phyloP scores from a whole-genome alignment of 2,113 vertebrate species.

The Ellobius talpinus region DNA sequence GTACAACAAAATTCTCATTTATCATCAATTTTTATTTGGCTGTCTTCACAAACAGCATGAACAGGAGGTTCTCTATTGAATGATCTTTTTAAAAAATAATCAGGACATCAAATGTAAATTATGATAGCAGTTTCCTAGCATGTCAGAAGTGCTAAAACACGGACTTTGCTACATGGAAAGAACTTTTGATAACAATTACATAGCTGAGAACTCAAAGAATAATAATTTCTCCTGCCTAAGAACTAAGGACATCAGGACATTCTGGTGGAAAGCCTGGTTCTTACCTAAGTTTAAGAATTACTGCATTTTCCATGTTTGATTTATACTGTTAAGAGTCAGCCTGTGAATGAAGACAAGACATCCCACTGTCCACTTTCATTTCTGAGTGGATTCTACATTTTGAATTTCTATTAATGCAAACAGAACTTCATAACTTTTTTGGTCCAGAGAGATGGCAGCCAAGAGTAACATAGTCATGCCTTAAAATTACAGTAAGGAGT shows the following conservation, averaged over 20 bases:
- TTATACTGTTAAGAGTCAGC: not conserved
- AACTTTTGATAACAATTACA: not conserved
- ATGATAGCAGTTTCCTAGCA: not conserved
- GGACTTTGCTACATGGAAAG: not conserved
- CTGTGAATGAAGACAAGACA: not conserved
- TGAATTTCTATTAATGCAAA: constrained; percentile 39
- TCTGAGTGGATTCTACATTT: constrained; percentile 42
- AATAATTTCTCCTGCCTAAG: not conserved
- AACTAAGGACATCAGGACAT: not conserved
- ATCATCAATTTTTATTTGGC: not conserved
- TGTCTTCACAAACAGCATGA: not conserved
- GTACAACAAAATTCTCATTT: not conserved
- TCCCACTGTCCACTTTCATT: not conserved
- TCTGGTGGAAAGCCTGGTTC: not conserved
- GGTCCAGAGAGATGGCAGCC: constrained; percentile 27
- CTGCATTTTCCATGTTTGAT: not conserved
- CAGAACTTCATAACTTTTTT: not conserved
- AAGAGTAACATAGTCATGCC: not conserved
- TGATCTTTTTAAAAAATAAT: not conserved
- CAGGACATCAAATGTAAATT: not conserved
- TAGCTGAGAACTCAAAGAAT: not conserved
- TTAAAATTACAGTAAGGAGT: not conserved
- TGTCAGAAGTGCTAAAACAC: not conserved
- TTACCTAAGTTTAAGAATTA: not conserved
- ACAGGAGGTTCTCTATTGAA: not conserved